Base-by-base conservation (phyloP, 2,888 invertebrate genomes). In the Schrankia costaestrigalis region DNA sequence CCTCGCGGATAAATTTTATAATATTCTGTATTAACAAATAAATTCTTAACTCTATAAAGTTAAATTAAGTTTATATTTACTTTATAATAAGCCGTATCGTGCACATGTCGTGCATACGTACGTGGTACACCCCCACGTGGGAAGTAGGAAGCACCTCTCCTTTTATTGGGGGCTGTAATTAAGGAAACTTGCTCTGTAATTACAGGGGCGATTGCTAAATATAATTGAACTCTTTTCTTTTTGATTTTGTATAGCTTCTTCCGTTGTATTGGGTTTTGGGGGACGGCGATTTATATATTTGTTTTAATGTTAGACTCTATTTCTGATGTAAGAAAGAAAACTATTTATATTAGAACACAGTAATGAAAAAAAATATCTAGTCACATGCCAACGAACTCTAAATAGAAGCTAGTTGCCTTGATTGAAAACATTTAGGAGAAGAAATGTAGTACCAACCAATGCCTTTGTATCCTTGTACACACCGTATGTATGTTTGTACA, bases 171-270 rank as follows among this genome's bases (percentile, higher is more conserved):
- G 63, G 60, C 65, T 71, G 74, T 80, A 82, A 86, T 86, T 86
- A 86, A 79, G 77, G 78, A 85, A 85, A 75, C 79, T 78, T 75
- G 68, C 68, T 65, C 71, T 71, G 75, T 85, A 84, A 86, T 86
- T 85, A 82, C 85, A 79, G 85, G 85, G 86, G 85, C 60, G 81
- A 76, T 80, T 77, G 84, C 86, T 86, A 84, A 85, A 87, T 83
- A 84, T 87, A 86, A 85, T 86, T 79, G 61, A 76, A 79, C 63
- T 70, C 76, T 76, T 78, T 75, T 72, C 66, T 72, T 74, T 77
- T 78, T 66, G 63, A 67, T 68, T 64, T 64, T 61, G 59, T 65
- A 59, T 47, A 49, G 60, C 67, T 70, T 68, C 73, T 63, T 73
- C 68, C 71, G 67, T 52, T 59, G 25, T 21, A 21, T 3, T n/a